These are phyloP conservation scores for Hylyphantes graminicola DNA, from an alignment of 1,140 invertebrate species.

Conservation along the genomic window DNA sequence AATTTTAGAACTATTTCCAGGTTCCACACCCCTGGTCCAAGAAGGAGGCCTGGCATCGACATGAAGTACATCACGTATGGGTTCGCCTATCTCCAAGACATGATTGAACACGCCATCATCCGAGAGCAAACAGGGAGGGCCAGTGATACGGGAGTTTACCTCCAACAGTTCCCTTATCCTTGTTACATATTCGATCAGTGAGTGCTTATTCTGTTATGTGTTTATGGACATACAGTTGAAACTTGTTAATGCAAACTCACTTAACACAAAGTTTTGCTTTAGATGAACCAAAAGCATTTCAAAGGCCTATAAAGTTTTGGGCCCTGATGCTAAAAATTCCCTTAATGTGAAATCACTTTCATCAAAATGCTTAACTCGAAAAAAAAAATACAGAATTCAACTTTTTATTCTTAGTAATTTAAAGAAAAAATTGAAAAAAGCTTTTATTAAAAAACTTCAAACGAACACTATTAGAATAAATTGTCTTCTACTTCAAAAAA, in stretches of 20 bases:
- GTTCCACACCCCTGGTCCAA: slow-evolving; percentile 68
- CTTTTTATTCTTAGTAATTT: no score
- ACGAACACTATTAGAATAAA: no score
- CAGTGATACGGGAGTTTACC: slow-evolving; percentile 66
- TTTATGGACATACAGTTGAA: neutral
- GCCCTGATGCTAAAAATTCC: no score
- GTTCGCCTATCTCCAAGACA: slow-evolving; percentile 75
- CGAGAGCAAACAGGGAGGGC: slow-evolving; percentile 68
- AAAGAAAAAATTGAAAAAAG: no score
- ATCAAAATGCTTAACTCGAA: no score
- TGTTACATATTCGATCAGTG: slow-evolving; percentile 74
- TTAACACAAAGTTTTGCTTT: neutral
- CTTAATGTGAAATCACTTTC: no score
- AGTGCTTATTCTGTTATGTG: slow-evolving; percentile 53
- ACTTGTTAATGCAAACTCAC: no score
- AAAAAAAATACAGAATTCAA: no score
- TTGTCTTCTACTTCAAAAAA: no score
- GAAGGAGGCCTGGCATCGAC: slow-evolving; percentile 69
- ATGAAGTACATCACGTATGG: slow-evolving; percentile 73
- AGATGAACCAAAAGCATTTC: neutral
- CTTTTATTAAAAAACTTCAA: no score
- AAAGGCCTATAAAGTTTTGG: neutral
- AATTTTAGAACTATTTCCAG: slow-evolving; percentile 54
- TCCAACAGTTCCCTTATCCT: slow-evolving; percentile 75
- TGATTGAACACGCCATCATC: slow-evolving; percentile 74